phyloP scores from a whole-genome alignment of 2,888 invertebrate genomes.

The Melikaiella ostensackeni region DNA sequence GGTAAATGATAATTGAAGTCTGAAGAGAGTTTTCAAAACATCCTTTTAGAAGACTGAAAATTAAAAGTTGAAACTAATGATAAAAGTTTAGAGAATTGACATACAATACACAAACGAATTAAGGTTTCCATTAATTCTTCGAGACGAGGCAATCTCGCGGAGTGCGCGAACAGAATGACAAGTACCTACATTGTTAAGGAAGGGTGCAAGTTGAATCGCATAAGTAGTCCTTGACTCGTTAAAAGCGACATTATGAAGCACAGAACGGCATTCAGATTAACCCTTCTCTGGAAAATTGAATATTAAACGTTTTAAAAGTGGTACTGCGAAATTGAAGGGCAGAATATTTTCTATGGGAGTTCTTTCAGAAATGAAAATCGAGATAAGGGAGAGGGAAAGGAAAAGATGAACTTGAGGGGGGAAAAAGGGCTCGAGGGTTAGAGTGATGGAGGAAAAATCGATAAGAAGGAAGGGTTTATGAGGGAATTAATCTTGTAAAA shows the following conservation, averaged over 20 bases:
- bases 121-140: conserved; percentile 20
- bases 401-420: conserved; percentile 18
- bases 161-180: conserved; percentile 59
- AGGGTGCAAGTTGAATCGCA: conserved; percentile 63
- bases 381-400: conserved; percentile 25
- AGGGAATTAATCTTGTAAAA: conserved; percentile 63
- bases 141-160: conserved; percentile 22
- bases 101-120: conserved; percentile 15
- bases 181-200: conserved; percentile 61
- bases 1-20: not conserved
- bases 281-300: conserved; percentile 62
- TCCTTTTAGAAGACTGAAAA: not conserved
- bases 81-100: not conserved
- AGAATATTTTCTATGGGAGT: not conserved
- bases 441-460: conserved; percentile 45
- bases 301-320: conserved; percentile 69
- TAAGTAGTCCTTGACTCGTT: conserved; percentile 70
- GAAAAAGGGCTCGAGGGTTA: conserved; percentile 40
- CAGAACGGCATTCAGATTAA: conserved; percentile 70
- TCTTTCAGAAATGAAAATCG: not conserved
- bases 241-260: conserved; percentile 68
- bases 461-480: conserved; percentile 57
- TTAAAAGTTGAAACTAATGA: not conserved
- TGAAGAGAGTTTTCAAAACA: not conserved
- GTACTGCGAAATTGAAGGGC: conserved; percentile 62